Evolutionary conservation across 2,888 invertebrate species (phyloP).

Genomic region (Bombylius major): DNA sequence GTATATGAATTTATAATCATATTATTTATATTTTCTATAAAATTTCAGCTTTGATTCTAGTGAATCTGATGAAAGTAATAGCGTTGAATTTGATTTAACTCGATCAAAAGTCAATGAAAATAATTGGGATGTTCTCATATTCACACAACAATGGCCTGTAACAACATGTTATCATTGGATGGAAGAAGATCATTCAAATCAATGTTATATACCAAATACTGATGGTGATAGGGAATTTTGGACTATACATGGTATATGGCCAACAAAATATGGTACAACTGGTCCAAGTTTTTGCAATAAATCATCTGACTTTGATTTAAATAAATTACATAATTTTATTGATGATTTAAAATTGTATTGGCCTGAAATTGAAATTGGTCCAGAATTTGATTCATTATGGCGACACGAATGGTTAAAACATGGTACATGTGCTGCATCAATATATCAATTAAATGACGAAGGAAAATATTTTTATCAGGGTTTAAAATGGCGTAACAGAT

Average conservation of each 20-base stretch:
- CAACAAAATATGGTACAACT: slow-evolving; percentile 50
- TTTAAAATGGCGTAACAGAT: slow-evolving; percentile 45
- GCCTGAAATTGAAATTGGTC: slow-evolving; percentile 52
- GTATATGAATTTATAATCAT: no score
- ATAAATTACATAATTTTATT: slow-evolving; percentile 45
- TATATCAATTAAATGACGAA: slow-evolving; percentile 47
- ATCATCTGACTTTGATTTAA: slow-evolving; percentile 51
- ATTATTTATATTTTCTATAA: no score
- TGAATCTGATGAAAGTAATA: slow-evolving; percentile 12
- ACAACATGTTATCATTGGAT: slow-evolving; percentile 61
- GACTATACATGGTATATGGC: slow-evolving; percentile 79
- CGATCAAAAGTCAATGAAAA: neutral
- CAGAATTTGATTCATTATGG: slow-evolving; percentile 47
- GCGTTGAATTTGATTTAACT: slow-evolving; percentile 11
- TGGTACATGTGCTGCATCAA: slow-evolving; percentile 58
- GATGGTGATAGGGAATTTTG: slow-evolving; percentile 43
- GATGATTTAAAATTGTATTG: slow-evolving; percentile 47
- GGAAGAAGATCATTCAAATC: slow-evolving; percentile 43
- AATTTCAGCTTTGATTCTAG: slow-evolving; percentile 1
- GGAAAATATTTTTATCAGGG: slow-evolving; percentile 56
- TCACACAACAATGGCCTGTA: slow-evolving; percentile 69
- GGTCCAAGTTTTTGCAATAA: slow-evolving; percentile 63
- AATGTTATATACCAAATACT: slow-evolving; percentile 47
- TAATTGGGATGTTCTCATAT: slow-evolving; percentile 63
- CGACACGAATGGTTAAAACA: slow-evolving; percentile 74